These are phyloP conservation scores for Eupeodes latifasciatus DNA, from an alignment of 2,888 invertebrate genomes.

Conservation along the genomic window DNA sequence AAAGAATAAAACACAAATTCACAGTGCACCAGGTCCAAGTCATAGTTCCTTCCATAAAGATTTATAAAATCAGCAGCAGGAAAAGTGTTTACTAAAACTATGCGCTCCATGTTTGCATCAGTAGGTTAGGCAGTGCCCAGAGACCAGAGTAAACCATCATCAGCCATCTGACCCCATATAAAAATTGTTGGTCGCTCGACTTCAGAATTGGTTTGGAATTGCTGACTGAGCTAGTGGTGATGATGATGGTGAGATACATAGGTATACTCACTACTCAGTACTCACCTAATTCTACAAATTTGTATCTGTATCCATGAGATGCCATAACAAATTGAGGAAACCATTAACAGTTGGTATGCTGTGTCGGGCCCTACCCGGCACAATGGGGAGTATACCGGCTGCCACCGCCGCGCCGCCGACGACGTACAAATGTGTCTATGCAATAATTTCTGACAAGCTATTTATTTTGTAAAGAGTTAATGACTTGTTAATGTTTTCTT, in stretches of 20 bases:
- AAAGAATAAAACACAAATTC: not conserved
- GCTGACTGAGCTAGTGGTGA: not conserved
- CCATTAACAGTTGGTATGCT: constrained; percentile 33
- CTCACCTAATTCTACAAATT: constrained; percentile 41
- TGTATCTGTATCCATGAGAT: constrained; percentile 28
- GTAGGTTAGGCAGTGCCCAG: too few species aligned
- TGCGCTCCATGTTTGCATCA: not conserved
- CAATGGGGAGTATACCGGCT: constrained; percentile 12
- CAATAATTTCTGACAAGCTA: constrained; percentile 44
- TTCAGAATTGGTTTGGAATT: not conserved
- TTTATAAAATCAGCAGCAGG: too few species aligned
- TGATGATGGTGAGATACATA: not conserved
- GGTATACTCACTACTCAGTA: not conserved
- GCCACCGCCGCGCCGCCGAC: not conserved
- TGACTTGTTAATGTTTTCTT: constrained; percentile 27
- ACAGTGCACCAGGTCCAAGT: too few species aligned
- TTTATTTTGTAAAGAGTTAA: constrained; percentile 9
- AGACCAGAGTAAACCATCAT: too few species aligned
- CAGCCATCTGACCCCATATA: too few species aligned
- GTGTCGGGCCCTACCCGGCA: constrained; percentile 10
- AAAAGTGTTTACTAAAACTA: too few species aligned
- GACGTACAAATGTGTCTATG: not conserved
- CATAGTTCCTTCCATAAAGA: too few species aligned
- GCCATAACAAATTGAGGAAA: constrained; percentile 55
- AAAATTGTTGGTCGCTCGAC: not conserved